A percentile compares a stretch with the other conserved stretches of the same genome.
phyloP scores from a whole-genome alignment of 2,797 vertebrate genomes.

The Diplodus sargus region DNA sequence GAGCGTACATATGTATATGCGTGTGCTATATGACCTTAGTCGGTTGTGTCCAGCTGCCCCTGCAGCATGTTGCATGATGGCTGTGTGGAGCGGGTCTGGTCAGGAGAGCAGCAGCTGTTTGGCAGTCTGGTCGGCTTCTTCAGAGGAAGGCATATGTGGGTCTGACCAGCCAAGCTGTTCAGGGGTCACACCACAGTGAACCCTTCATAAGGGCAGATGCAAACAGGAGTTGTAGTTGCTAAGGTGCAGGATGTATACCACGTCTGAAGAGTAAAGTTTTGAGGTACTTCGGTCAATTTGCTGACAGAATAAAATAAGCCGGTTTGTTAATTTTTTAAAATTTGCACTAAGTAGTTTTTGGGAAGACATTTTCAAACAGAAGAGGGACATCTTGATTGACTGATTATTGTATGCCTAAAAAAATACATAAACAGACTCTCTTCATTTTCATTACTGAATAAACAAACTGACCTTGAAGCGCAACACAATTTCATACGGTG shows the following conservation, averaged over 20 bases:
- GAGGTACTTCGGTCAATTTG: background rate
- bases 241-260: constrained; percentile 23
- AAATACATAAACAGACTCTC: too few relatives aligned
- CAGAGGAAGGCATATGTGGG: constrained; percentile 68
- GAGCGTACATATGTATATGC: constrained; percentile 44
- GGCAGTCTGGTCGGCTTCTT: constrained; percentile 71
- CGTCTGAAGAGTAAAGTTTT: constrained; percentile 34
- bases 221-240: constrained; percentile 39
- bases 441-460: too few relatives aligned
- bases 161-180: constrained; percentile 77
- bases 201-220: constrained; percentile 65
- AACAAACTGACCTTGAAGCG: too few relatives aligned
- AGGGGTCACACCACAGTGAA: constrained; percentile 67
- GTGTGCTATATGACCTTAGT: constrained; percentile 62
- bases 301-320: too few relatives aligned
- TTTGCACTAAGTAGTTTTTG: too few relatives aligned
- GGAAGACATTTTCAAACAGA: too few relatives aligned
- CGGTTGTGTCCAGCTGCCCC: constrained; percentile 69
- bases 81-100: constrained; percentile 65
- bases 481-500: too few relatives aligned
- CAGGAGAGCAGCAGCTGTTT: constrained; percentile 82
- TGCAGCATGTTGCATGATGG: constrained; percentile 78
- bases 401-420: too few relatives aligned
- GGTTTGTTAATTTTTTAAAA: too few relatives aligned
- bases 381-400: too few relatives aligned